These are phyloP conservation scores for Henricia sp. DNA, from an alignment of 53 echinoderm and acorn worm species.

Conservation along the genomic window DNA sequence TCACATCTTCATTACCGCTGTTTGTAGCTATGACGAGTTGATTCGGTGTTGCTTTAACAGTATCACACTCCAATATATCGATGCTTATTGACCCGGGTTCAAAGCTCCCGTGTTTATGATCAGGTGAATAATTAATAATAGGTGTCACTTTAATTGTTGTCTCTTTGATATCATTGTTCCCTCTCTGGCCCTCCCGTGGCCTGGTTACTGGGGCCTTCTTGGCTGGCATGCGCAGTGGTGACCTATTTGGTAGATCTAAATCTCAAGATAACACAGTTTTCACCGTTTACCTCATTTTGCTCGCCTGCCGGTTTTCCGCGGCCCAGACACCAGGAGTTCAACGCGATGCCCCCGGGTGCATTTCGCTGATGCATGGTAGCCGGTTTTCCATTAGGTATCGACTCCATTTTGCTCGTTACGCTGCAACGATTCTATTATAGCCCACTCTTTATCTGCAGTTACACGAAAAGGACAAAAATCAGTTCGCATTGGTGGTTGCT, in stretches of 20 bases:
- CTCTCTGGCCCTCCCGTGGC: not conserved
- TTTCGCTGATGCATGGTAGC: not conserved
- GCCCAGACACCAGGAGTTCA: not conserved
- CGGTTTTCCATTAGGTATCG: not conserved
- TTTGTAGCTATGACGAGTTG: not conserved
- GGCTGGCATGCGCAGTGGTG: not conserved
- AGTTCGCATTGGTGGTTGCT: not conserved
- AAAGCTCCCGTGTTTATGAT: not conserved
- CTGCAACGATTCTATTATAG: not conserved
- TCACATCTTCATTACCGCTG: not conserved
- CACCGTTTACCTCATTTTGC: not conserved
- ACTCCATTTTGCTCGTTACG: slow-evolving; percentile 34
- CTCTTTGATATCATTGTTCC: slow-evolving; percentile 13
- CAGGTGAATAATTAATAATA: slow-evolving; percentile 22
- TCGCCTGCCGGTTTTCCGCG: not conserved
- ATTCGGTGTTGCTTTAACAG: not conserved
- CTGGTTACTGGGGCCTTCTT: not conserved
- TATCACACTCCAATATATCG: not conserved
- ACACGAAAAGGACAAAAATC: slow-evolving; percentile 5
- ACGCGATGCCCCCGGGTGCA: not conserved
- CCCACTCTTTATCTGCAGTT: slow-evolving; percentile 7
- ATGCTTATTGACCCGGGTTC: not conserved
- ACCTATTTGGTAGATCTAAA: slow-evolving; percentile 25
- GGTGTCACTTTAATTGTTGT: not conserved
- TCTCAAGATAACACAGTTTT: slow-evolving; percentile 3